Evolutionary conservation across 2,888 invertebrate species (phyloP), one percentile per base, ranked within the genome.

Genomic region (Chamaedrilus cognettii): DNA sequence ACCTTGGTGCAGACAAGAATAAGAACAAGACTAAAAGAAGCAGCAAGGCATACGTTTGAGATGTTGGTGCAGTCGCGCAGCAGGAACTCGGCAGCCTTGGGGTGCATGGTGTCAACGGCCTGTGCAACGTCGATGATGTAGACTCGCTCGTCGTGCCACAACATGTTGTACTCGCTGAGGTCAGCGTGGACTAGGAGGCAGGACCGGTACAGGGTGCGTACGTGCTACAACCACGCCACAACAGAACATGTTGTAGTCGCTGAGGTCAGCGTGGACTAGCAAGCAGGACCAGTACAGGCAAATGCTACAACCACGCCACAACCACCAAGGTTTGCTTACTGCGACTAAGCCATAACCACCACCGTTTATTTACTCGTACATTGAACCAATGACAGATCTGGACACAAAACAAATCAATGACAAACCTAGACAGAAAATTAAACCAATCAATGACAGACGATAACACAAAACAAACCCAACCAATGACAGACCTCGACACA

Each of bases 111-210:
- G 69, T 88, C 88, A 26, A 89, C 87, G 1, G 88, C 83, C 75
- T 89, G 88, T 31, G 87, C 86, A 2, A 89, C 87, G 79, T 88
- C 88, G 68, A 88, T 89, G 51, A 88, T 81, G 80, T 84, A 86
- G 28, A 86, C 84, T 60, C 81, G 79, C 32, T 82, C 83, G 19
- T 87, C 77, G 69, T 85, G 83, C 86, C 87, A 88, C 52, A 88
- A 80, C 66, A 89, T 80, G 77, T 88, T 88, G 82, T 87, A 88
- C 77, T 88, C 88, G 73, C 87, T 87, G 61, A 89, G 78, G 79
- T 88, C 88, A 1, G 86, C 87, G 77, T 88, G 88, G 2, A 88
- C 86, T 63, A 89, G 79, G n/a, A 80, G 80, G 73, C 87, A 87
- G 34, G 85, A 81, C 3, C 79, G 77, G 78, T 86, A 87, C 79